phyloP scores from a whole-genome alignment of 1,140 invertebrate genomes.

The Bombus haemorrhoidalis region DNA sequence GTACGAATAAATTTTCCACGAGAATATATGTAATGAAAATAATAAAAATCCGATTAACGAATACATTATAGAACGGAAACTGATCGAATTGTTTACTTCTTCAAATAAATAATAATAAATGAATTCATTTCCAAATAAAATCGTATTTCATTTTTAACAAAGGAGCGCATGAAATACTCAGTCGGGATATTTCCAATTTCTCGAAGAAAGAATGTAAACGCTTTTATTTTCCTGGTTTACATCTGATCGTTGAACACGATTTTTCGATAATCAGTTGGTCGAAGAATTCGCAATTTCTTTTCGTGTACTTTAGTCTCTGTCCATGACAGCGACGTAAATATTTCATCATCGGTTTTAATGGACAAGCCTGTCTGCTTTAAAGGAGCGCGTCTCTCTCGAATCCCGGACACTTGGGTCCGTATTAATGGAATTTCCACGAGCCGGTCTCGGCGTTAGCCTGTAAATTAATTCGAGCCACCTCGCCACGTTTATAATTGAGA shows the following conservation, averaged over 20 bases:
- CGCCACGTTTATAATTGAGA: constrained; percentile 29
- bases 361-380: constrained; percentile 57
- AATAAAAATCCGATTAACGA: too few species aligned
- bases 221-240: neutral
- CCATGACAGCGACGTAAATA: constrained; percentile 54
- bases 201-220: too few species aligned
- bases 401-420: constrained; percentile 34
- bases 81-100: too few species aligned
- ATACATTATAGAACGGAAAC: too few species aligned
- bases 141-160: too few species aligned
- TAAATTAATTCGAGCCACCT: constrained; percentile 49
- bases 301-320: constrained; percentile 10
- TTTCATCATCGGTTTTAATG: constrained; percentile 63
- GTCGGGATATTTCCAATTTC: neutral
- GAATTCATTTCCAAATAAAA: too few species aligned
- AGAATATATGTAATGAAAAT: too few species aligned
- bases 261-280: neutral
- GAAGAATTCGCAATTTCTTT: constrained; percentile 39
- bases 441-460: constrained; percentile 3
- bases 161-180: too few species aligned
- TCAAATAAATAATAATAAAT: too few species aligned
- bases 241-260: neutral
- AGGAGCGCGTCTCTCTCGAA: constrained; percentile 20
- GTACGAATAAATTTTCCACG: too few species aligned
- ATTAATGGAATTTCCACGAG: constrained; percentile 58